Evolutionary conservation across 2,797 vertebrate species (phyloP).

Genomic region (Cercopithecus hamlyni): DNA sequence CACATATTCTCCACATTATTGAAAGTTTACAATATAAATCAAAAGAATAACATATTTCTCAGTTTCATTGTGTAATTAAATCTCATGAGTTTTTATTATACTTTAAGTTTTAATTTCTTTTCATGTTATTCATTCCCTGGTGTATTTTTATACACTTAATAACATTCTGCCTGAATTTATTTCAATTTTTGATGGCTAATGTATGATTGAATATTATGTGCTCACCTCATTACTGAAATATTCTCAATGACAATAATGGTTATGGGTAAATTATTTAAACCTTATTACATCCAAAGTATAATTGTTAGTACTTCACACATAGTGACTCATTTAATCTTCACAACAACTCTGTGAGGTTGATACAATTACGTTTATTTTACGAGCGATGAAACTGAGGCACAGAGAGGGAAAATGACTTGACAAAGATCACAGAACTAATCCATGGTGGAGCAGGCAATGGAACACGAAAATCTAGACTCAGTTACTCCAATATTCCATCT

Average conservation of each 20-base stretch:
- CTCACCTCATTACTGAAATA: neutral
- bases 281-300: neutral
- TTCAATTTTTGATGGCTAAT: neutral
- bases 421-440: neutral
- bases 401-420: neutral
- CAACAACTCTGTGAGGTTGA: neutral
- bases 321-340: neutral
- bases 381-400: neutral
- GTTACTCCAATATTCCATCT: neutral
- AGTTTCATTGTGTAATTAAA: neutral
- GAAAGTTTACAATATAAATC: neutral
- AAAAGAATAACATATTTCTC: neutral
- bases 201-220: neutral
- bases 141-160: neutral
- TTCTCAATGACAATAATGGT: neutral
- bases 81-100: neutral
- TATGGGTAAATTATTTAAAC: neutral
- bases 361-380: neutral
- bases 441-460: neutral
- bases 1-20: neutral
- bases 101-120: neutral
- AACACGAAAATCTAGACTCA: neutral
- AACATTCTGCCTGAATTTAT: neutral
- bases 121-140: neutral
- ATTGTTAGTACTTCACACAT: neutral